Evolutionary conservation across 2,113 vertebrate species (phyloP).

Genomic region (Trinectes maculatus): DNA sequence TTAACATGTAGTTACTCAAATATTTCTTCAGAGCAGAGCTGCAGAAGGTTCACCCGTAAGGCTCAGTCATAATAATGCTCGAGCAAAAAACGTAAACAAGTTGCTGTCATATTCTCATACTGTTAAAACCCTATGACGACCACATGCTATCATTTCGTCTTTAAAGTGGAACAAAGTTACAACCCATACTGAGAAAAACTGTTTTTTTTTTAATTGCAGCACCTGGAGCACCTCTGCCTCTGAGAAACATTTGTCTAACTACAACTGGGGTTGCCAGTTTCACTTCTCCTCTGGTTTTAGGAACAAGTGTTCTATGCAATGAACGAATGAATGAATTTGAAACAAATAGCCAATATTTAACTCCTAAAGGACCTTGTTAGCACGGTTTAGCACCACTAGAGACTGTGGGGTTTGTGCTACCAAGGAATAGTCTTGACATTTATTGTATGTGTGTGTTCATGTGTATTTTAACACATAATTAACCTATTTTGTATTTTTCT

Average conservation of each 20-base stretch:
- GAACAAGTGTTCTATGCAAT: background rate
- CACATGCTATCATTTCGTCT: background rate
- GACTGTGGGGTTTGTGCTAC: slow-evolving; percentile 16
- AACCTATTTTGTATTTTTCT: background rate
- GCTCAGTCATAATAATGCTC: too few relatives aligned
- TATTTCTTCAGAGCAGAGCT: slow-evolving; percentile 30
- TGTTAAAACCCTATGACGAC: too few relatives aligned
- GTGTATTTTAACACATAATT: slow-evolving; percentile 19
- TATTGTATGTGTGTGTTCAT: background rate
- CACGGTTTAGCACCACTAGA: slow-evolving; percentile 26
- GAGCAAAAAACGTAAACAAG: too few relatives aligned
- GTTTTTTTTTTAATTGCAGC: background rate
- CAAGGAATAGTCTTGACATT: slow-evolving; percentile 7
- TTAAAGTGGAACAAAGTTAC: background rate
- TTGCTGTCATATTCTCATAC: too few relatives aligned
- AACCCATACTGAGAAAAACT: background rate
- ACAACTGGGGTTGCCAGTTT: background rate
- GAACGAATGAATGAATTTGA: slow-evolving; percentile 16
- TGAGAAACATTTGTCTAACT: slow-evolving; percentile 13
- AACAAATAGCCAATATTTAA: slow-evolving; percentile 25
- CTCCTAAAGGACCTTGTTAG: slow-evolving; percentile 40
- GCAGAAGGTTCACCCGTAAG: too few relatives aligned
- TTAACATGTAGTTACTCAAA: background rate
- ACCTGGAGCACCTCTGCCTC: slow-evolving; percentile 16
- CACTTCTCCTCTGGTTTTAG: background rate